Percentiles rank a stretch among this genome's conserved stretches.
phyloP scores from a whole-genome alignment of 30 jellyfish, hydroid and myxozoan genomes.

The Mastigias papua region DNA sequence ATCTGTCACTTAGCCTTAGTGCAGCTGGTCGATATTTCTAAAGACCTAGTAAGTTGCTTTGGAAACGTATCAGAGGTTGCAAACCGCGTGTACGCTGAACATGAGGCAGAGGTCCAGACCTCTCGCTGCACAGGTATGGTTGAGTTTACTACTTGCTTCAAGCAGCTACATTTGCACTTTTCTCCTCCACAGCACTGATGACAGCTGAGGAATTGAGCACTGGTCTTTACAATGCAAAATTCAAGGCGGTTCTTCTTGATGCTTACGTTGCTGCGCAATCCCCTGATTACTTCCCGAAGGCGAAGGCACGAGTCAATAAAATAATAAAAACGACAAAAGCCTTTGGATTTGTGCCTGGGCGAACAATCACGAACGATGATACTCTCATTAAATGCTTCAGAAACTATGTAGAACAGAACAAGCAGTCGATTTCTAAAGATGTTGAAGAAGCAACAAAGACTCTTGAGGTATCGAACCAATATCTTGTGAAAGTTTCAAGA shows the following conservation, averaged over 20 bases:
- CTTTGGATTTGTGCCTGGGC: conserved; percentile 88
- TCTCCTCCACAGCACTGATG: neutral
- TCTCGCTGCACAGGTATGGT: too few species aligned
- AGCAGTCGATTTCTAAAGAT: conserved; percentile 71
- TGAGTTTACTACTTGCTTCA: too few species aligned
- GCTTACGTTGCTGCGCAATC: conserved; percentile 92
- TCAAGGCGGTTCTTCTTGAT: conserved; percentile 84
- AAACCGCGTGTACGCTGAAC: too few species aligned
- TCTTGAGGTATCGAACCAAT: conserved; percentile 75
- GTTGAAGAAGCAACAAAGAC: conserved; percentile 74
- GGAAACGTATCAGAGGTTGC: too few species aligned
- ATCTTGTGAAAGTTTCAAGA: too few species aligned
- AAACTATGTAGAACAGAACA: conserved; percentile 65
- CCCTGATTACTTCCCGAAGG: conserved; percentile 21
- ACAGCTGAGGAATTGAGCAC: conserved; percentile 45
- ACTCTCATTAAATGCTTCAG: conserved; percentile 60
- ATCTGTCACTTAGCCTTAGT: too few species aligned
- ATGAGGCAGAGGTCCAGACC: too few species aligned
- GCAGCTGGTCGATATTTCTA: too few species aligned
- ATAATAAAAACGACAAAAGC: conserved; percentile 66
- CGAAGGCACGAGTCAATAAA: conserved; percentile 82
- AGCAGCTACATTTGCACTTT: too few species aligned
- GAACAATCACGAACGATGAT: conserved; percentile 18
- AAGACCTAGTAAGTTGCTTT: too few species aligned
- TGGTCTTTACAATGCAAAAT: conserved; percentile 54